Evolutionary conservation across 2,797 vertebrate species (phyloP).

Genomic region (Petrocephalus sullivani): DNA sequence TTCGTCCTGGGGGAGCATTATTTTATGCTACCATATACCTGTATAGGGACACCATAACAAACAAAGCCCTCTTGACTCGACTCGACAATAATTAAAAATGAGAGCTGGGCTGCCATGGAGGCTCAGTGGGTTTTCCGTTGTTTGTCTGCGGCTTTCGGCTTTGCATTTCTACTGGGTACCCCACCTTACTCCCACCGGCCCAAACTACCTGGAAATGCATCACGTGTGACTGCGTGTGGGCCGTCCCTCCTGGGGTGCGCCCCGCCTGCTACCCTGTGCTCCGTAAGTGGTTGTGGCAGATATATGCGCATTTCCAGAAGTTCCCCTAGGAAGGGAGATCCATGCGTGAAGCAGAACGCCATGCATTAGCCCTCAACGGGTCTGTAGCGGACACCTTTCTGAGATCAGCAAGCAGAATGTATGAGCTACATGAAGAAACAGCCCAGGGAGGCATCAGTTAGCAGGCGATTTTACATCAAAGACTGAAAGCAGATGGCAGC

Average conservation of each 20-base stretch:
- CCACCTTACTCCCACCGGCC: not conserved
- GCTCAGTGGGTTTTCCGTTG: not conserved
- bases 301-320: not conserved
- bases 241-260: not conserved
- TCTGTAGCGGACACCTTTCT: not conserved
- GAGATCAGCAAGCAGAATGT: not conserved
- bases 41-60: not conserved
- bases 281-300: not conserved
- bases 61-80: not conserved
- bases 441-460: not conserved
- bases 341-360: not conserved
- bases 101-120: not conserved
- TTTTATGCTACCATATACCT: not conserved
- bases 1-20: not conserved
- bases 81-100: not conserved
- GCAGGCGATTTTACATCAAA: constrained; percentile 8
- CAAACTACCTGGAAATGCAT: not conserved
- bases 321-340: not conserved
- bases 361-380: not conserved
- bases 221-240: not conserved
- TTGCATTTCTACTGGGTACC: not conserved
- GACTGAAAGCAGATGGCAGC: constrained; percentile 1
- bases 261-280: not conserved
- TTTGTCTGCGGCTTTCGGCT: not conserved
- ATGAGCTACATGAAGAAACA: too few species aligned